phyloP scores from a whole-genome alignment of 2,113 vertebrate species.

The Mesembrinibis cayennensis region DNA sequence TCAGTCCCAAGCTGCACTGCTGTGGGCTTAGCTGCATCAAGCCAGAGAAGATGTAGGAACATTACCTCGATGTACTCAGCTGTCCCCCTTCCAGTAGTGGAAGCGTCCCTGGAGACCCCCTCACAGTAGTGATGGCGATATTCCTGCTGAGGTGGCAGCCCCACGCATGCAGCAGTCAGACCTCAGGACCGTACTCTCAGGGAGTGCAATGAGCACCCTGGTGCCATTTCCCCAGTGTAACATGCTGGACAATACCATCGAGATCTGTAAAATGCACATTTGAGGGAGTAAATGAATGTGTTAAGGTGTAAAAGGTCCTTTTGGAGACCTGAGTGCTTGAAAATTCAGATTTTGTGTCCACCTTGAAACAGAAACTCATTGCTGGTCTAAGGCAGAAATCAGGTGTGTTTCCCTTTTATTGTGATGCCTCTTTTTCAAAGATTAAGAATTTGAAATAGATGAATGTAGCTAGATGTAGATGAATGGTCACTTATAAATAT shows the following conservation, averaged over 20 bases:
- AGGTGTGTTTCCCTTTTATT: not conserved
- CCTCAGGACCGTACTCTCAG: not conserved
- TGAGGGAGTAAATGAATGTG: not conserved
- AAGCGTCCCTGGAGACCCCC: not conserved
- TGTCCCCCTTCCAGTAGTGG: not conserved
- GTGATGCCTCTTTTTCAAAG: not conserved
- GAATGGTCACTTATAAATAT: not conserved
- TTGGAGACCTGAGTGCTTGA: not conserved
- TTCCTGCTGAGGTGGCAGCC: not conserved
- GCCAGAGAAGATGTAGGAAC: not conserved
- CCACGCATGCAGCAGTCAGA: not conserved
- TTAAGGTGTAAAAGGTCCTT: not conserved
- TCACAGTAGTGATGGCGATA: accelerated
- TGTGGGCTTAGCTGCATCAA: not conserved
- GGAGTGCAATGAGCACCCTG: not conserved
- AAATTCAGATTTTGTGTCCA: not conserved
- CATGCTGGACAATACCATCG: not conserved
- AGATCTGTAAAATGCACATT: not conserved
- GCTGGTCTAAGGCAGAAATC: not conserved
- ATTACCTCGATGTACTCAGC: not conserved
- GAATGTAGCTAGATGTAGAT: not conserved
- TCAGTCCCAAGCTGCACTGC: not conserved
- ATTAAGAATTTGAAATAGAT: not conserved
- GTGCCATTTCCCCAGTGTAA: not conserved
- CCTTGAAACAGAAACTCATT: not conserved